phyloP scores from a whole-genome alignment of 2,113 vertebrate genomes.

The Oceanodroma tethys region DNA sequence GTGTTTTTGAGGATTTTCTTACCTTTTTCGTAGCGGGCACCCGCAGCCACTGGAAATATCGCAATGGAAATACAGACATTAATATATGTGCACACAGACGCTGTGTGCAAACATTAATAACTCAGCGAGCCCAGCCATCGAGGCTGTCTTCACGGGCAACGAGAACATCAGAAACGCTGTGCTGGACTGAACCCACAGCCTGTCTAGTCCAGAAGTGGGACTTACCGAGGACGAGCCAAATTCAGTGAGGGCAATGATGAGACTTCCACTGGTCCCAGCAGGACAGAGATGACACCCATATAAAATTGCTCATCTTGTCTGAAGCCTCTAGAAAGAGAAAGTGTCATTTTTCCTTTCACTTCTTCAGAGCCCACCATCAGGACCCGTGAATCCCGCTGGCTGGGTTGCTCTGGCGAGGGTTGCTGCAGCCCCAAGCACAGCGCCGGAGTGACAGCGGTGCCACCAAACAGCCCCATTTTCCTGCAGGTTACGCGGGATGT shows the following conservation, averaged over 20 bases:
- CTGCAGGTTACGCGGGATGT: accelerated
- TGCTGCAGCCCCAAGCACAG: background rate
- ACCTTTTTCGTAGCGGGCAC: background rate
- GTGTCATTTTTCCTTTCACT: background rate
- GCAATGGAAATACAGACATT: accelerated
- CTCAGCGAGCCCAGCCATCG: accelerated
- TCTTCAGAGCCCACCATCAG: background rate
- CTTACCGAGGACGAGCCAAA: background rate
- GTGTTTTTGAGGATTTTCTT: background rate
- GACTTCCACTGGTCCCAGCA: background rate
- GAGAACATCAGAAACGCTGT: background rate
- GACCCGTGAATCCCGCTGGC: background rate
- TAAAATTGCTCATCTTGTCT: background rate
- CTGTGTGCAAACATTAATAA: background rate
- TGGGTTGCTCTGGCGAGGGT: background rate
- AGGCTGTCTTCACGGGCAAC: background rate
- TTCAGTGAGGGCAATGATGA: background rate
- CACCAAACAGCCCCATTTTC: background rate
- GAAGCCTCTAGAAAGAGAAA: background rate
- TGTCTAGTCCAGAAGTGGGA: background rate
- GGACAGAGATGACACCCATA: accelerated
- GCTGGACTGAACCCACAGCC: background rate
- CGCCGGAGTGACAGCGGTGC: background rate
- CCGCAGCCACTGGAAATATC: background rate
- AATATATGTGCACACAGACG: background rate